Evolutionary conservation across 2,113 vertebrate species (phyloP).

Genomic region (Gorsachius goisagi): DNA sequence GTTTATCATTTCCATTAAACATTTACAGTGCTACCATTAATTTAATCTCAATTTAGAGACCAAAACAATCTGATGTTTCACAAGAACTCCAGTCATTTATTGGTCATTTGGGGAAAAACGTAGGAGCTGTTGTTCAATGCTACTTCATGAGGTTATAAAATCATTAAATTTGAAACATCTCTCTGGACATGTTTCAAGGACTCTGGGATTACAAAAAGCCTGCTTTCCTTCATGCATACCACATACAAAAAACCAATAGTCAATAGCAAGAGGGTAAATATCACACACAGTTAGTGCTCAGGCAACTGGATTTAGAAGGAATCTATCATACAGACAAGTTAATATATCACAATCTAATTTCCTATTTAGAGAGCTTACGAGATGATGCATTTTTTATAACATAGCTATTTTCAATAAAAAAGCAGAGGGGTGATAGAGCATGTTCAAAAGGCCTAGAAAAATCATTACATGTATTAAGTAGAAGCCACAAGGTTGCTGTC

Average conservation of each 20-base stretch:
- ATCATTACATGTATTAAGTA: neutral
- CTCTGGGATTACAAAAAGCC: neutral
- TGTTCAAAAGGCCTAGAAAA: neutral
- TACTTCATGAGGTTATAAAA: neutral
- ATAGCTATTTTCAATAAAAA: neutral
- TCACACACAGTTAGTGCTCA: neutral
- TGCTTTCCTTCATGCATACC: neutral
- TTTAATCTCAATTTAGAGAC: neutral
- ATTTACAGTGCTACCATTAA: neutral
- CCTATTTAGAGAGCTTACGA: neutral
- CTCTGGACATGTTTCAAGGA: neutral
- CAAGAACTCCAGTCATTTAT: neutral
- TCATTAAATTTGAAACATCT: neutral
- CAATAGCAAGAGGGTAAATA: neutral
- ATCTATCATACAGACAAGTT: neutral
- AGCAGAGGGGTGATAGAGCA: neutral
- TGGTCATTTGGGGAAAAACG: neutral
- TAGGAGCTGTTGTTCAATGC: neutral
- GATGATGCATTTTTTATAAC: neutral
- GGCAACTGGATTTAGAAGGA: neutral
- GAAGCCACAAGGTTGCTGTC: neutral
- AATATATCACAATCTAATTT: neutral
- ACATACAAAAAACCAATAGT: neutral
- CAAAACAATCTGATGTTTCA: neutral
- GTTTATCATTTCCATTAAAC: neutral